Evolutionary conservation across 1,140 invertebrate genomes (phyloP).

Genomic region (Lucilia cuprina): DNA sequence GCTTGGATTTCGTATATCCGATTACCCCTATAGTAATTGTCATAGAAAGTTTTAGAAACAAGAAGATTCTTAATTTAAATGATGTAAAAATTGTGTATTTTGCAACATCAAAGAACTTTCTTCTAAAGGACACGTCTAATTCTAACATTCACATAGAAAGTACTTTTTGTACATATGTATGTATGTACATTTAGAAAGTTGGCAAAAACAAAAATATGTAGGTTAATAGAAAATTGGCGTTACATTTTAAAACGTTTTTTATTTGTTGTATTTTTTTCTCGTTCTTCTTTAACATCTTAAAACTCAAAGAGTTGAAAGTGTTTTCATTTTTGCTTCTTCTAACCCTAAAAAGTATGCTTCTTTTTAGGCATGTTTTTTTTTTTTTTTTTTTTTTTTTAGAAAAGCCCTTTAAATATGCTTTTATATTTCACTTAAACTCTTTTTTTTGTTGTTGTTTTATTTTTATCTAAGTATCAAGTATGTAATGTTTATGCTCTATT

Average conservation of each 20-base stretch:
- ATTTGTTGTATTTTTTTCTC: not conserved
- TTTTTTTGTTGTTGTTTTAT: not conserved
- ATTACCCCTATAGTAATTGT: too few relatives aligned
- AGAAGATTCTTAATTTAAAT: too few relatives aligned
- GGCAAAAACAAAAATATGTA: constrained; percentile 17
- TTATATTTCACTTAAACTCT: constrained; percentile 2
- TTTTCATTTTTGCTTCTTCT: not conserved
- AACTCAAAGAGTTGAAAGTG: not conserved
- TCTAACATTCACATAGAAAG: too few relatives aligned
- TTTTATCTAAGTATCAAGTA: not conserved
- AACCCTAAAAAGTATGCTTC: not conserved
- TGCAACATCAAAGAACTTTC: too few relatives aligned
- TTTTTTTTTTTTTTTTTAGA: not conserved
- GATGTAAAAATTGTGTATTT: too few relatives aligned
- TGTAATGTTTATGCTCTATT: constrained; percentile 8
- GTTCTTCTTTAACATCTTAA: not conserved
- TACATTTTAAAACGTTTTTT: not conserved
- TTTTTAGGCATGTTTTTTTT: not conserved
- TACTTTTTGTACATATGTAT: not conserved
- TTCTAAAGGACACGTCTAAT: too few relatives aligned
- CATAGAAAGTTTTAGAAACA: too few relatives aligned
- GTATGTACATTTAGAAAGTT: not conserved
- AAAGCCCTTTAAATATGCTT: constrained; percentile 9
- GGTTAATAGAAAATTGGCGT: constrained; percentile 31
- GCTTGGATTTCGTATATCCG: too few relatives aligned